Percentiles rank a stretch among this genome's conserved stretches.
Conservation (phyloP, 1,140 invertebrate species). For the Stegodyphus dumicola region DNA sequence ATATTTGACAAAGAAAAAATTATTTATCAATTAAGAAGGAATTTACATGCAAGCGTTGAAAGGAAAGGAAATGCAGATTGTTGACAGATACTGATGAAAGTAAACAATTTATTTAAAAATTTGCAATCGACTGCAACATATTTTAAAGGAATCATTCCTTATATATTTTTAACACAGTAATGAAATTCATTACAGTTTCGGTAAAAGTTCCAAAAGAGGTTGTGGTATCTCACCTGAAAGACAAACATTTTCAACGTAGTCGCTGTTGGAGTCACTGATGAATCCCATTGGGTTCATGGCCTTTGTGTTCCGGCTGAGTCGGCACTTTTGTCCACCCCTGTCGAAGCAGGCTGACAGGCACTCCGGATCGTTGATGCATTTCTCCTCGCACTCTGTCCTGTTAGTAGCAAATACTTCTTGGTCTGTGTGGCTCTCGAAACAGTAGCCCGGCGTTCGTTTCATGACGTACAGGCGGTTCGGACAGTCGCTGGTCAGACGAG, state of each 20-base stretch:
- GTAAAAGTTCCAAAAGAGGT: background rate
- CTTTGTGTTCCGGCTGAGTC: conserved; percentile 82
- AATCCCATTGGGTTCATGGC: conserved; percentile 82
- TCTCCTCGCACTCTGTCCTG: conserved; percentile 88
- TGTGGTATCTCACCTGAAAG: conserved; percentile 77
- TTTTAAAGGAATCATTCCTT: no score
- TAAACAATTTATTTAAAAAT: no score
- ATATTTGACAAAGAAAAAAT: no score
- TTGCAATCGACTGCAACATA: no score
- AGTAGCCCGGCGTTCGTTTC: conserved; percentile 80
- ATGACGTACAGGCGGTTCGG: conserved; percentile 87
- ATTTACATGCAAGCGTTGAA: no score
- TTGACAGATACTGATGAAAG: no score
- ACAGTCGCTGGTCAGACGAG: conserved; percentile 73
- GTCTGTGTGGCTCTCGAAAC: conserved; percentile 63
- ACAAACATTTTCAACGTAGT: conserved; percentile 92
- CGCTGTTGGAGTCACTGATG: conserved; percentile 84
- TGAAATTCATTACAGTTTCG: no score
- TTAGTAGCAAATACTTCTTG: conserved; percentile 77
- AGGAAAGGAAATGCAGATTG: no score
- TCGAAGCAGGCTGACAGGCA: conserved; percentile 88
- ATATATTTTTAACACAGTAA: no score
- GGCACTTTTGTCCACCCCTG: conserved; percentile 79
- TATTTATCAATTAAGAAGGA: no score
- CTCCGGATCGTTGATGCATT: conserved; percentile 83